Conservation (phyloP, 2,888 invertebrate genomes). For the Drosophila kuntzei region DNA sequence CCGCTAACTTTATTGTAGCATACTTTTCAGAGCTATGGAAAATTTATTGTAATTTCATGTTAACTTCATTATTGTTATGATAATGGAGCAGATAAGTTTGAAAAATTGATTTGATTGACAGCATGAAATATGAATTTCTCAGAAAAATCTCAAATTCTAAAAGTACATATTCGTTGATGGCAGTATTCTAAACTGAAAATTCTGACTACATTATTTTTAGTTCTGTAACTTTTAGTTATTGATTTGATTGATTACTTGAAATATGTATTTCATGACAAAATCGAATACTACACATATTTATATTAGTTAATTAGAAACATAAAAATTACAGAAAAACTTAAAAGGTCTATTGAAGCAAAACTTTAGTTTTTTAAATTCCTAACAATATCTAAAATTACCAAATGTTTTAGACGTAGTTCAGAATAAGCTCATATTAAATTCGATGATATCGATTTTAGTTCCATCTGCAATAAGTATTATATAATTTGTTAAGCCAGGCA, state of each 20-base stretch:
- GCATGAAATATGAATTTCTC: too few species aligned
- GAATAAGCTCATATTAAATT: neutral
- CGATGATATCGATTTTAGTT: neutral
- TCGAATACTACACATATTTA: too few species aligned
- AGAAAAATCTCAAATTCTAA: neutral
- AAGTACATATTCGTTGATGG: neutral
- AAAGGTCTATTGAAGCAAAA: neutral
- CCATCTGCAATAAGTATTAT: neutral
- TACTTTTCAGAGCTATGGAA: slow-evolving; percentile 33
- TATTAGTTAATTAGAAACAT: too few species aligned
- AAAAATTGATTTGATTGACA: slow-evolving; percentile 9
- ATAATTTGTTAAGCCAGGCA: neutral
- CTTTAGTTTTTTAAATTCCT: too few species aligned
- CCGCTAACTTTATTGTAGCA: slow-evolving; percentile 41
- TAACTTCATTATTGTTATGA: slow-evolving; percentile 2
- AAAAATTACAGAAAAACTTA: too few species aligned
- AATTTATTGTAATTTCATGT: neutral
- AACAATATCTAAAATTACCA: too few species aligned
- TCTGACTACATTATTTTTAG: neutral
- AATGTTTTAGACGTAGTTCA: too few species aligned
- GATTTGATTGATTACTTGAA: neutral
- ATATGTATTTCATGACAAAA: neutral
- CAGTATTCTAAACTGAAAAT: neutral
- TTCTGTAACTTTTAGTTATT: neutral
- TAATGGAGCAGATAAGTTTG: neutral